Percentiles rank a stretch among this genome's conserved stretches.
phyloP scores from a whole-genome alignment of 1,140 invertebrate species.

The Listronotus bonariensis region DNA sequence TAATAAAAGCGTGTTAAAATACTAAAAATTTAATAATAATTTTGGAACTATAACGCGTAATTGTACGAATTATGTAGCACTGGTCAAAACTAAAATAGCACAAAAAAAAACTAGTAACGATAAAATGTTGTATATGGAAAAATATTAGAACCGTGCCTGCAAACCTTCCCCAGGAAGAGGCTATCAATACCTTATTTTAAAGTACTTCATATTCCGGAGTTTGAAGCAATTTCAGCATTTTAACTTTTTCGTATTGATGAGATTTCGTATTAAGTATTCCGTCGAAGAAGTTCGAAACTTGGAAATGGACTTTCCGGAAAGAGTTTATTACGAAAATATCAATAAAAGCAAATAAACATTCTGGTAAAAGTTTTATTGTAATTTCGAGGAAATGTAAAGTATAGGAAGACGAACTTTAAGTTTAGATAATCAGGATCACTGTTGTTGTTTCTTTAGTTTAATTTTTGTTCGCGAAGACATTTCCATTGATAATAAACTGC shows the following conservation, averaged over 20 bases:
- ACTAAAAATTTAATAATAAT: no score
- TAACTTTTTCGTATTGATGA: constrained; percentile 30
- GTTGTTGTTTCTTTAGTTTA: no score
- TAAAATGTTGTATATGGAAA: no score
- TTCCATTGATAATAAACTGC: no score
- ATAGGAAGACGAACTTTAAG: neutral
- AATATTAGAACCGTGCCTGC: neutral
- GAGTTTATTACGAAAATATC: constrained; percentile 28
- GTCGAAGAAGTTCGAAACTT: constrained; percentile 25
- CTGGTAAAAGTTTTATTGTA: constrained; percentile 25
- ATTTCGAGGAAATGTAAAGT: constrained; percentile 12
- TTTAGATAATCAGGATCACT: neutral
- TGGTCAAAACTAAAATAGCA: no score
- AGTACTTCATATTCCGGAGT: constrained; percentile 15
- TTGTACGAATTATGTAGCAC: no score
- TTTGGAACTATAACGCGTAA: no score
- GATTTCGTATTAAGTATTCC: constrained; percentile 29
- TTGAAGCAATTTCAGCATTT: constrained; percentile 18
- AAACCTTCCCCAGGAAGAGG: neutral
- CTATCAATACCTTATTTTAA: constrained; percentile 7
- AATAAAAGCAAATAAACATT: constrained; percentile 33
- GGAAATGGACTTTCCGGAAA: constrained; percentile 29
- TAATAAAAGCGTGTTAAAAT: no score
- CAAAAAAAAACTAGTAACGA: no score
- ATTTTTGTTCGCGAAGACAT: no score